phyloP scores from a whole-genome alignment of 2,797 vertebrate genomes.

The Enteromius treurensis region DNA sequence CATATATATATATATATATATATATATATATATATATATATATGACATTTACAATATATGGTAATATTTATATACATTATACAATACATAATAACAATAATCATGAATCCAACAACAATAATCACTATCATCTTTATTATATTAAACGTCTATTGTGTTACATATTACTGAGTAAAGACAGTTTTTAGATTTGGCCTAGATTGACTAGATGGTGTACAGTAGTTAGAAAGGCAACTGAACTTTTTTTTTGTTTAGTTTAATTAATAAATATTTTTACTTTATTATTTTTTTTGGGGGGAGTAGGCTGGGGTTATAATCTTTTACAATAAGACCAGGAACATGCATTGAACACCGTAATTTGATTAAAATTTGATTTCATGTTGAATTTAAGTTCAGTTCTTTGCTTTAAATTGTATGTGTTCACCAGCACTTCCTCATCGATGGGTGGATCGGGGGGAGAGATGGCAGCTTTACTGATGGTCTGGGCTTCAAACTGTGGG shows the following conservation, averaged over 20 bases:
- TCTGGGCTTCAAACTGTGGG: constrained; percentile 78
- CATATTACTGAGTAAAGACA: background rate
- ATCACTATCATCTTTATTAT: background rate
- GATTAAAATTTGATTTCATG: background rate
- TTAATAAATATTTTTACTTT: too few species aligned
- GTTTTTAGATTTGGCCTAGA: too few species aligned
- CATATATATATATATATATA: too few species aligned
- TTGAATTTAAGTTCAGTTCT: background rate
- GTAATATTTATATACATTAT: background rate
- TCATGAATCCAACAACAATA: background rate
- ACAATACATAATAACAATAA: background rate
- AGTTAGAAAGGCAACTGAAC: too few species aligned
- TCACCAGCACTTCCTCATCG: constrained; percentile 69
- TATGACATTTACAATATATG: background rate
- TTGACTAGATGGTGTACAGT: too few species aligned
- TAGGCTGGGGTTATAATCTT: background rate
- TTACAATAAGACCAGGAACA: background rate
- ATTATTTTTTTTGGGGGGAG: too few species aligned
- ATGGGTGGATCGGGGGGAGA: constrained; percentile 63
- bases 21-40: too few species aligned
- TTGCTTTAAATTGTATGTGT: background rate
- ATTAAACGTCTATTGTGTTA: background rate
- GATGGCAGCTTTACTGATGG: constrained; percentile 72
- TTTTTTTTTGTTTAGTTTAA: too few species aligned
- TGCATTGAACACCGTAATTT: background rate